Evolutionary conservation across 2,113 vertebrate species (phyloP), one percentile per base, ranked within the genome.

Genomic region (Apteryx owenii): DNA sequence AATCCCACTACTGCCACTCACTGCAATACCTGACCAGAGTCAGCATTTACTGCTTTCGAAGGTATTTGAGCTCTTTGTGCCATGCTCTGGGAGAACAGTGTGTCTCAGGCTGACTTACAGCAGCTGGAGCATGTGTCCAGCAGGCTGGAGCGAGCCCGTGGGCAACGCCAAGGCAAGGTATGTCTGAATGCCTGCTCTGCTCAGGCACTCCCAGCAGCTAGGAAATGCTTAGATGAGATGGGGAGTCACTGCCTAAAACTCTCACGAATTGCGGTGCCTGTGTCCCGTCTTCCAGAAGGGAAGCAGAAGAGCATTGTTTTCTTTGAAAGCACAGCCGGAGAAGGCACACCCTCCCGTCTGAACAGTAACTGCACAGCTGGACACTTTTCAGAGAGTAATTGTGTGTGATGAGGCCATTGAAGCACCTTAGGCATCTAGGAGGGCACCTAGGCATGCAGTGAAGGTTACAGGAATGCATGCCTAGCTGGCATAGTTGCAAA

Each of bases 171-270:
- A 60, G 40, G 42, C 73, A 75, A 53, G 56, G 78, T 31, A 31
- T 12, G 17, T 33, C 17, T 60, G 56, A 60, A 31, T 17, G 10
- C 19, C 29, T 33, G 28, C 54, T 29, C 28, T 29, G 29, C 29
- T 33, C 15, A 29, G 54, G 20, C 21, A 26, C 2, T 23, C 40
- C 17, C 29, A 36, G 42, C 2, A 64, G 7, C 29, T 28, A 38
- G 75, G 54, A 40, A 62, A 12, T 6, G 3, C 40, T 28, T 26
- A 0, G 25, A 21, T 0, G 3, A 36, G 64, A 21, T 33, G 16
- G 6, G 4, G 10, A 25, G 26, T 46, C 42, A 50, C 14, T 40
- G 13, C 9, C 28, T 40, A 21, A 17, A 36, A 7, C 8, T 72
- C 12, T 26, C 71, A 29, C 2, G 1, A 54, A 46, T 66, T 71